Evolutionary conservation across 2,888 invertebrate genomes (phyloP).

Genomic region (Dryocosmus kuriphilus): DNA sequence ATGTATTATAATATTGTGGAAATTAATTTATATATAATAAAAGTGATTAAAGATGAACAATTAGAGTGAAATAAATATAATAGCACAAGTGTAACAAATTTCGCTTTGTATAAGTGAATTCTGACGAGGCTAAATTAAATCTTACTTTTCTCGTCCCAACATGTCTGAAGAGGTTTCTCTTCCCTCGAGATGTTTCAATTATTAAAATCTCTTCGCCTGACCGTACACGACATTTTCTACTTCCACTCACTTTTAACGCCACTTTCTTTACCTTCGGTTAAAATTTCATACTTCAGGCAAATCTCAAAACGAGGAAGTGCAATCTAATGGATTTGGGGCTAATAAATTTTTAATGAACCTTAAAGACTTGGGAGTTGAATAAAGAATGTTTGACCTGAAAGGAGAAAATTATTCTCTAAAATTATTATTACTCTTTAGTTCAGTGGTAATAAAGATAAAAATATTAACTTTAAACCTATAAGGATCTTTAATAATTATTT

Average conservation of each 20-base stretch:
- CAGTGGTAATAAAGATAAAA: too few relatives aligned
- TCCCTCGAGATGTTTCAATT: conserved; percentile 38
- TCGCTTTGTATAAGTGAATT: neutral
- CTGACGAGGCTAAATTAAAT: conserved; percentile 27
- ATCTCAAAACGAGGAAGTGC: conserved; percentile 20
- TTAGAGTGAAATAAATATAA: neutral
- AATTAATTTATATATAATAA: neutral
- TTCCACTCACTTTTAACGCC: conserved; percentile 36
- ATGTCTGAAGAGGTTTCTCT: conserved; percentile 38
- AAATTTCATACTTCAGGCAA: conserved; percentile 22
- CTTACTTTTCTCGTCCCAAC: conserved; percentile 17
- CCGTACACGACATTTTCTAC: conserved; percentile 38
- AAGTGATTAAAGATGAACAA: neutral
- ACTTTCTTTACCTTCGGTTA: conserved; percentile 32
- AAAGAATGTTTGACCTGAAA: neutral
- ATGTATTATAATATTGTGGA: neutral
- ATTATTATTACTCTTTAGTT: too few relatives aligned
- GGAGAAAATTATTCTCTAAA: too few relatives aligned
- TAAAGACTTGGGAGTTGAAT: neutral
- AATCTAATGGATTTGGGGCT: conserved; percentile 16
- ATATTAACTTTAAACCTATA: too few relatives aligned
- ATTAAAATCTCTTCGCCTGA: conserved; percentile 38
- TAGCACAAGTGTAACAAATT: neutral
- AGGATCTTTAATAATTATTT: too few relatives aligned
- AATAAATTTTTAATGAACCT: neutral